Percentiles rank a stretch among this genome's conserved stretches.
Conservation (phyloP, 2,888 invertebrate species). For the Polydrusus cervinus region DNA sequence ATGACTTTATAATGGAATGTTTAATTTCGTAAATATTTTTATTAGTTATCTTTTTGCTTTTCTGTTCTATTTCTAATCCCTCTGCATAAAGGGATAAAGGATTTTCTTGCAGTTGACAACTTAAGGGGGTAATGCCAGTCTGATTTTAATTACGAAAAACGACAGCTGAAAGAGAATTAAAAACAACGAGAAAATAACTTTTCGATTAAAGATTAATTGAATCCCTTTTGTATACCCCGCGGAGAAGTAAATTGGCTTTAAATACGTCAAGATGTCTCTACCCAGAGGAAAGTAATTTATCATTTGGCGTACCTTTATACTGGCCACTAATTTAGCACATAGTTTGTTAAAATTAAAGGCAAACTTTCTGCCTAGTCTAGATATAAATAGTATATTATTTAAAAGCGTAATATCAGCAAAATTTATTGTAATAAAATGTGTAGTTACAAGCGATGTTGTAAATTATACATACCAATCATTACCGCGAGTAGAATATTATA, state of each 20-base stretch:
- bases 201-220: constrained; percentile 61
- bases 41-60: background rate
- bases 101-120: constrained; percentile 45
- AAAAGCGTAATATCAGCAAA: background rate
- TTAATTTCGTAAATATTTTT: background rate
- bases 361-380: background rate
- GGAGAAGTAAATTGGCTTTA: constrained; percentile 62
- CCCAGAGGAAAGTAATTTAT: constrained; percentile 60
- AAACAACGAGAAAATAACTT: constrained; percentile 55
- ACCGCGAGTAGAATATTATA: too few relatives aligned
- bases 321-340: constrained; percentile 49
- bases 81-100: constrained; percentile 34
- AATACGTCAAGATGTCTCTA: constrained; percentile 62
- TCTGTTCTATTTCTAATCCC: background rate
- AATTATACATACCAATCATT: too few relatives aligned
- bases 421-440: too few relatives aligned
- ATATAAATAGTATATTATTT: background rate
- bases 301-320: constrained; percentile 61
- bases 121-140: constrained; percentile 31
- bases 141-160: constrained; percentile 51
- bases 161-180: constrained; percentile 46
- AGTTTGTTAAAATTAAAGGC: constrained; percentile 5
- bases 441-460: too few relatives aligned
- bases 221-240: constrained; percentile 60
- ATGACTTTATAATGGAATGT: too few relatives aligned